Evolutionary conservation across 2,113 vertebrate genomes (phyloP).

Genomic region (Colinus virginianus): DNA sequence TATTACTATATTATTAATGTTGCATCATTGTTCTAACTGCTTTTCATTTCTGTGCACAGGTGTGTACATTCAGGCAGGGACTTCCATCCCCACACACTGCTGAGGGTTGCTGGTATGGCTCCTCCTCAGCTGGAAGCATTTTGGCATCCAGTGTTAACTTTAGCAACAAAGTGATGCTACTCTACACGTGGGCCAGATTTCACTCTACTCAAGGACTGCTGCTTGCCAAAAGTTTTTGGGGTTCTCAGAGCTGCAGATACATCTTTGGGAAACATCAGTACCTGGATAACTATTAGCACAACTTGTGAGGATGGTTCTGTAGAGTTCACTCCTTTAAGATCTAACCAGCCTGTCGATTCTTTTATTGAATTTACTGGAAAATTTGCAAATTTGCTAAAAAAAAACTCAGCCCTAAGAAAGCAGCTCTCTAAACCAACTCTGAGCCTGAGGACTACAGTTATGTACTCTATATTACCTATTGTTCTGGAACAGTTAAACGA

Average conservation of each 20-base stretch:
- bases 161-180: neutral
- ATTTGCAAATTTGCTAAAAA: neutral
- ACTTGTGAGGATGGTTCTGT: neutral
- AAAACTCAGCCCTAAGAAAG: neutral
- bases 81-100: neutral
- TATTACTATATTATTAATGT: too few species aligned
- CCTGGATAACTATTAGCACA: neutral
- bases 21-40: neutral
- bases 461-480: neutral
- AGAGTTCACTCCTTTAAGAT: neutral
- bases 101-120: neutral
- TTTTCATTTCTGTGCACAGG: neutral
- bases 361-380: neutral
- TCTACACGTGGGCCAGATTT: neutral
- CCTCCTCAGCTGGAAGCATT: neutral
- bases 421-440: neutral
- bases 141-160: neutral
- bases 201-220: neutral
- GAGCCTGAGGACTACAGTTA: neutral
- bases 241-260: neutral
- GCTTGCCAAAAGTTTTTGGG: neutral
- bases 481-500: neutral
- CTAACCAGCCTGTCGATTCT: neutral
- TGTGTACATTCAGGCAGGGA: accelerated
- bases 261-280: neutral